phyloP scores from a whole-genome alignment of 2,888 invertebrate species.

The Lepidocyrtinus sp. region DNA sequence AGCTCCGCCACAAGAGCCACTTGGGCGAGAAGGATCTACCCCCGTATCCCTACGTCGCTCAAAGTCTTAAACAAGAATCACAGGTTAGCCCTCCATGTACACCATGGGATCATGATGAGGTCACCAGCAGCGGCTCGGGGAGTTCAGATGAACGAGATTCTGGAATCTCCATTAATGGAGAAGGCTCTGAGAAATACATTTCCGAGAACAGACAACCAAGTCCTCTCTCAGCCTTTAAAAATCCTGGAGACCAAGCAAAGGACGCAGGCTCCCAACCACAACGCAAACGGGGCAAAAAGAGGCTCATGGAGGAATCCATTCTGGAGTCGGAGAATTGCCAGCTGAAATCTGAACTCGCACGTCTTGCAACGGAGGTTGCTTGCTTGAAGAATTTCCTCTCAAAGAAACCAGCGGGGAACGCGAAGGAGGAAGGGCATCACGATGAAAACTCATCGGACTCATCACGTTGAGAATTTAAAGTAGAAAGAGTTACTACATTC shows the following conservation, averaged over 20 bases:
- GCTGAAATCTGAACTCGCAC: conserved; percentile 87
- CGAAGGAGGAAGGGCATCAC: conserved; percentile 30
- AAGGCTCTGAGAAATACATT: conserved; percentile 63
- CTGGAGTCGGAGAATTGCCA: conserved; percentile 75
- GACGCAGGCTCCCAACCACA: conserved; percentile 69
- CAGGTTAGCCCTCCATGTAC: conserved; percentile 85
- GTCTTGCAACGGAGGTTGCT: conserved; percentile 92
- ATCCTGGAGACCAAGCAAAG: conserved; percentile 66
- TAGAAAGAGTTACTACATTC: neutral
- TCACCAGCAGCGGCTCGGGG: conserved; percentile 74
- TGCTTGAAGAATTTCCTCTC: conserved; percentile 79
- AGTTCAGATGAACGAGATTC: conserved; percentile 93
- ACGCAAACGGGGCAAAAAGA: conserved; percentile 74
- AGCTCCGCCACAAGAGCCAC: conserved; percentile 92
- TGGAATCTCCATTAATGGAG: conserved; percentile 79
- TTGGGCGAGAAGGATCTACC: conserved; percentile 85
- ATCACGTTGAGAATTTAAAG: conserved; percentile 31
- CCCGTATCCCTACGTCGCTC: conserved; percentile 83
- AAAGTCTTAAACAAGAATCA: conserved; percentile 90
- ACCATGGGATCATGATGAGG: conserved; percentile 79
- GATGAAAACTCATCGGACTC: conserved; percentile 65
- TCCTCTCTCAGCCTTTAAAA: conserved; percentile 74
- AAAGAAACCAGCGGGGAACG: conserved; percentile 60
- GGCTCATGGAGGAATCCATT: conserved; percentile 72
- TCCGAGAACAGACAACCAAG: conserved; percentile 65